phyloP scores from a whole-genome alignment of 2,113 vertebrate genomes.

The Larimichthys polyactis region DNA sequence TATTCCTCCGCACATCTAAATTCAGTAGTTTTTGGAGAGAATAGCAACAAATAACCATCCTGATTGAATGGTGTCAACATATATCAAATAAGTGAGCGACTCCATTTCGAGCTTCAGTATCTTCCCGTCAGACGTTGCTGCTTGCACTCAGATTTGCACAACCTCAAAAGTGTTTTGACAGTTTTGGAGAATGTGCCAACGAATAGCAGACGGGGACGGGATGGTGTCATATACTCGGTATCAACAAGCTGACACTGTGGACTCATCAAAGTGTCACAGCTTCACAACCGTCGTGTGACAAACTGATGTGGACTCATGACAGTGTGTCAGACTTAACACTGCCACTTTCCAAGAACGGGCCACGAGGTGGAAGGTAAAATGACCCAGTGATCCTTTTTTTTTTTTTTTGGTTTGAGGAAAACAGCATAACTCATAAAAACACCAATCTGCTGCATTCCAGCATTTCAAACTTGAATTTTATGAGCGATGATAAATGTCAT shows the following conservation, averaged over 20 bases:
- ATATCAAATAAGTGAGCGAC: conserved; percentile 16
- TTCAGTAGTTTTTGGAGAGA: conserved; percentile 17
- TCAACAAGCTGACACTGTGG: conserved; percentile 59
- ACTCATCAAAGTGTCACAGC: conserved; percentile 59
- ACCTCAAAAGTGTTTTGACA: conserved; percentile 70
- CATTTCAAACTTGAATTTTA: conserved; percentile 10
- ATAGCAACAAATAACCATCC: conserved; percentile 19
- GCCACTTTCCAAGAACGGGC: conserved; percentile 10
- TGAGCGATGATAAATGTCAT: background rate
- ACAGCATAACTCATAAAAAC: background rate
- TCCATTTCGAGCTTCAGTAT: conserved; percentile 8
- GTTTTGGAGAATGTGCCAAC: conserved; percentile 47
- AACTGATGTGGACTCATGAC: conserved; percentile 3
- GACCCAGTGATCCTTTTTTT: conserved; percentile 2
- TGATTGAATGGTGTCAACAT: conserved; percentile 42
- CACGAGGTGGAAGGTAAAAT: background rate
- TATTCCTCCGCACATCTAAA: conserved; percentile 13
- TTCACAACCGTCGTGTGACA: conserved; percentile 37
- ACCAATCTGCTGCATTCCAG: background rate
- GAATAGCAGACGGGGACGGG: conserved; percentile 46
- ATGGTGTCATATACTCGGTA: conserved; percentile 52
- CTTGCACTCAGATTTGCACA: conserved; percentile 42
- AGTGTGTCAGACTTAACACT: conserved; percentile 36
- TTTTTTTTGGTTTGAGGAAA: background rate
- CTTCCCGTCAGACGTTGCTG: conserved; percentile 29